Base-by-base conservation (phyloP, 2,113 vertebrate species). In the Oenanthe oenanthe region DNA sequence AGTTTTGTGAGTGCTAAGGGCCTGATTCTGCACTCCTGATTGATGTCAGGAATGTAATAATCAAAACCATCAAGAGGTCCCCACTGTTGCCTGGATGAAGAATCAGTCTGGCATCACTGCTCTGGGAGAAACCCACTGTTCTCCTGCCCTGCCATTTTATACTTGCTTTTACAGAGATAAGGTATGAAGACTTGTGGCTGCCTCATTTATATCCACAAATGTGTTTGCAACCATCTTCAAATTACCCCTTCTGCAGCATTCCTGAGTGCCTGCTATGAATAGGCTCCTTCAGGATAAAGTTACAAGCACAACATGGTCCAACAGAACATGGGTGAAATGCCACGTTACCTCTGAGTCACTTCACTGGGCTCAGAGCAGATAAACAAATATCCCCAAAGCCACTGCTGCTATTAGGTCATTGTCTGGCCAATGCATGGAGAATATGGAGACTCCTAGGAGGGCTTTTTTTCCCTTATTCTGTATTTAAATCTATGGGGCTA, bases 381-480 rank as follows among this genome's bases (percentile, higher is more conserved):
- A 85, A 91, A 81, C 34, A 90, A 93, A 91, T 79, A 87, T 82
- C 94, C 91, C 62, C 32, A 28, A 84, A 92, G 85, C 92, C 94
- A 56, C 92, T 93, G 92, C 79, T 94, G 51, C 76, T 95, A 79
- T 97, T 97, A 96, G 96, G 91, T 98, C 95, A 95, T 84, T 96
- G 92, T 93, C 96, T 97, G 96, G 93, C 96, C 88, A 82, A 80
- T 40, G 72, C 66, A 22, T 25, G 85, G 72, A 95, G 85, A 94
- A 80, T 67, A 92, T 66, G 42, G 87, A 95, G 73, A 88, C 50
- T 87, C 96, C 77, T 88, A n/a, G n/a, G 93, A 94, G 91, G 45
- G 75, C 40, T 93, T 65, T 58, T 83, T 83, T 42, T 13, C 4
- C 31, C 21, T 58, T 51, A 43, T 34, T 91, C 58, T 95, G 34